Percentiles rank a stretch among this genome's conserved stretches.
Evolutionary conservation across 2,113 vertebrate genomes (phyloP).

Genomic region (Paradoxurus hermaphroditus): DNA sequence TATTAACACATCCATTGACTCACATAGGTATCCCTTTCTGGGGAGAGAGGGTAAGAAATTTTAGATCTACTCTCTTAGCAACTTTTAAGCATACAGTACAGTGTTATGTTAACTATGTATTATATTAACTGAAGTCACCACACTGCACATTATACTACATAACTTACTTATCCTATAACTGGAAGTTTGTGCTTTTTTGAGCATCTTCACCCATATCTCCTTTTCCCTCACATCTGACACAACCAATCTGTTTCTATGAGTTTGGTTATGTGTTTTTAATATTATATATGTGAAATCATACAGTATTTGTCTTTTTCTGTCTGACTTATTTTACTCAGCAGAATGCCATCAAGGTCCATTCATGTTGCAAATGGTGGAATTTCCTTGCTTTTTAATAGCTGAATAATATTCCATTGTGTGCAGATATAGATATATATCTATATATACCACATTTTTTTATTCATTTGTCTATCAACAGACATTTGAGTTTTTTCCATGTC

Average conservation of each 20-base stretch:
- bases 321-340: background rate
- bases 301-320: background rate
- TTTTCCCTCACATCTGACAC: background rate
- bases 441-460: background rate
- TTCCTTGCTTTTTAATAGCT: background rate
- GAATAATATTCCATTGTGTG: background rate
- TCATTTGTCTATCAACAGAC: background rate
- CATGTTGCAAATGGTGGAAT: background rate
- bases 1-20: background rate
- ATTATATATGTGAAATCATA: background rate
- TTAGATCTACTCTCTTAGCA: background rate
- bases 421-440: background rate
- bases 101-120: background rate
- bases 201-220: background rate
- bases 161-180: background rate
- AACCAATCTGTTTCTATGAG: background rate
- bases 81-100: background rate
- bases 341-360: background rate
- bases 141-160: background rate
- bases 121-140: background rate
- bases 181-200: background rate
- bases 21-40: background rate
- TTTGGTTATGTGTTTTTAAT: background rate
- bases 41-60: background rate
- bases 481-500: background rate